These are phyloP conservation scores for Pachymerium ferrugineum DNA, from an alignment of 2,888 invertebrate species.

Conservation along the genomic window DNA sequence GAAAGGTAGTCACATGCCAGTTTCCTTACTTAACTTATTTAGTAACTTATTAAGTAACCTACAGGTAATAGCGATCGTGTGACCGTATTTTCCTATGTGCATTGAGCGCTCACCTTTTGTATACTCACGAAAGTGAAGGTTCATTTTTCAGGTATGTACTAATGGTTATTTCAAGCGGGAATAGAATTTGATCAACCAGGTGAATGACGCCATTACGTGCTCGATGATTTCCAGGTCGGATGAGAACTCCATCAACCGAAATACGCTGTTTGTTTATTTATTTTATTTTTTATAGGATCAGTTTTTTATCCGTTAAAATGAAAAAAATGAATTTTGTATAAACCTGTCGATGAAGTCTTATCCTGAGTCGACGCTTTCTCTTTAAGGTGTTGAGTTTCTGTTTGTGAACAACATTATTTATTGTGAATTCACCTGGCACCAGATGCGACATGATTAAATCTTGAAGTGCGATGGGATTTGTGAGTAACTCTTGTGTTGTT, in stretches of 20 bases:
- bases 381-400: constrained; percentile 32
- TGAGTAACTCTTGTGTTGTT: constrained; percentile 29
- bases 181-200: constrained; percentile 37
- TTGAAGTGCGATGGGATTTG: constrained; percentile 23
- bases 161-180: constrained; percentile 36
- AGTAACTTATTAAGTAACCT: too few species aligned
- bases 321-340: too few species aligned
- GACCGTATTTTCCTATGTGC: too few species aligned
- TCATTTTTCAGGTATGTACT: constrained; percentile 33
- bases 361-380: constrained; percentile 30
- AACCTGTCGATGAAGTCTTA: constrained; percentile 32
- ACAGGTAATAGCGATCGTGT: too few species aligned
- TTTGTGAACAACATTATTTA: constrained; percentile 31
- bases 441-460: constrained; percentile 34
- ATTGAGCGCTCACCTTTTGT: too few species aligned
- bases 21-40: too few species aligned
- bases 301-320: neutral
- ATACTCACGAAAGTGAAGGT: constrained; percentile 31
- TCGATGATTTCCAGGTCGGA: constrained; percentile 35
- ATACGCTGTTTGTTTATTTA: constrained; percentile 32
- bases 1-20: too few species aligned
- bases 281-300: neutral
- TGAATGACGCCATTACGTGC: constrained; percentile 39
- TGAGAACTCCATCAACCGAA: constrained; percentile 37
- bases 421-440: constrained; percentile 31